Conservation (phyloP, 2,797 vertebrate species). For the Galago senegalensis region DNA sequence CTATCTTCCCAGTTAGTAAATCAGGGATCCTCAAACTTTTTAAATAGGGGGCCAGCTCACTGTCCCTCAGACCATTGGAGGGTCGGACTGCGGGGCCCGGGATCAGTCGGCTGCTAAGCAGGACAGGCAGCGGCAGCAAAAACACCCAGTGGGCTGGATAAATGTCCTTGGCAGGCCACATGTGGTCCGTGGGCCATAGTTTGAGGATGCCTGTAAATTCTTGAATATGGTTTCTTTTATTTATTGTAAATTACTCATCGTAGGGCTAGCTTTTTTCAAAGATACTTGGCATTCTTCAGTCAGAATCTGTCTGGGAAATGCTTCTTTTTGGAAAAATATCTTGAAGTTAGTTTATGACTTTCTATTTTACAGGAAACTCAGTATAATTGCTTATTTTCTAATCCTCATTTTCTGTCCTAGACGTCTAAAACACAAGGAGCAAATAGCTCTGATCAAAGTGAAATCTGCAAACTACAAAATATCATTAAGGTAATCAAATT, state of each 20-base stretch:
- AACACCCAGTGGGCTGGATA: no score
- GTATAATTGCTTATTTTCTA: conserved; percentile 32
- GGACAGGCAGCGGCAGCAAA: no score
- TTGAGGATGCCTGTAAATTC: not conserved
- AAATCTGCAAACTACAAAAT: conserved; percentile 94
- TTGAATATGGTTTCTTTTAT: conserved; percentile 9
- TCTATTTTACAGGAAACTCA: conserved; percentile 64
- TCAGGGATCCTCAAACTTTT: no score
- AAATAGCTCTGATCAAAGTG: conserved; percentile 92
- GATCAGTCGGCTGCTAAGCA: no score
- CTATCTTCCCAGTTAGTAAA: no score
- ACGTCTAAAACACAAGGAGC: conserved; percentile 90
- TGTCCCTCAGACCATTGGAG: no score
- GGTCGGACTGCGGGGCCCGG: no score
- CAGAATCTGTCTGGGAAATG: conserved; percentile 50
- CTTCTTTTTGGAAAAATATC: not conserved
- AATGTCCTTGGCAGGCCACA: no score
- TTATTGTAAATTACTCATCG: conserved; percentile 33
- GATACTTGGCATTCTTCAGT: conserved; percentile 13
- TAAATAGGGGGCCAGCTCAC: no score
- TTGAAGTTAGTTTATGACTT: conserved; percentile 55
- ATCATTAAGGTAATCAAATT: conserved; percentile 93
- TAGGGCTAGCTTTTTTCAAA: conserved; percentile 28
- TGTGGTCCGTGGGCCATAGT: no score
- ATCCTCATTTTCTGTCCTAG: conserved; percentile 87